A percentile compares a stretch with the other conserved stretches of the same genome.
These are phyloP conservation scores for Choloepus didactylus DNA, from an alignment of 2,797 vertebrate genomes.

Conservation along the genomic window DNA sequence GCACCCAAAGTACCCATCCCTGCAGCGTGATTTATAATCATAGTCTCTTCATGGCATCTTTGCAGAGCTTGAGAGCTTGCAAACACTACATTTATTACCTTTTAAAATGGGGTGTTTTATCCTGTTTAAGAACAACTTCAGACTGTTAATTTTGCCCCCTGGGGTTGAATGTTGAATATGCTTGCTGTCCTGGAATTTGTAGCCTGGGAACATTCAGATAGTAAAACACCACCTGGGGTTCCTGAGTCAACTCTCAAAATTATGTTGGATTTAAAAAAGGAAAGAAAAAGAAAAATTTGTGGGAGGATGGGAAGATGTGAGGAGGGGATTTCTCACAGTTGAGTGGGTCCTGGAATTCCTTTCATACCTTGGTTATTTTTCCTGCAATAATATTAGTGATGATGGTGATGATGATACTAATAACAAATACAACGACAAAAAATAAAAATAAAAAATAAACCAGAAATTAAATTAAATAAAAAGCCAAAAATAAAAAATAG, in stretches of 20 bases:
- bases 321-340: not conserved
- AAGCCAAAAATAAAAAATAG: too few relatives aligned
- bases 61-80: not conserved
- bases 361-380: not conserved
- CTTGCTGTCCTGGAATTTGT: constrained; percentile 13
- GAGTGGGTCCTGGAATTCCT: not conserved
- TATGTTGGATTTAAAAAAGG: not conserved
- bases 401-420: not conserved
- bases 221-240: not conserved
- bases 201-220: not conserved
- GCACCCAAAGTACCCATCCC: not conserved
- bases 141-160: not conserved
- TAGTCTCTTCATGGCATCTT: not conserved
- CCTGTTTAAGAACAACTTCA: not conserved
- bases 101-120: not conserved
- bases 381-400: not conserved
- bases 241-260: not conserved
- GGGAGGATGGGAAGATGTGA: fast-evolving
- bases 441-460: not conserved
- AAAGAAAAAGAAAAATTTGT: not conserved
- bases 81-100: not conserved
- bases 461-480: not conserved
- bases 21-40: not conserved
- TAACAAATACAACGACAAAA: not conserved
- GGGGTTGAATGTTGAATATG: not conserved